Conservation (phyloP, 1,140 invertebrate species). For the Drosophila kepulauana region DNA sequence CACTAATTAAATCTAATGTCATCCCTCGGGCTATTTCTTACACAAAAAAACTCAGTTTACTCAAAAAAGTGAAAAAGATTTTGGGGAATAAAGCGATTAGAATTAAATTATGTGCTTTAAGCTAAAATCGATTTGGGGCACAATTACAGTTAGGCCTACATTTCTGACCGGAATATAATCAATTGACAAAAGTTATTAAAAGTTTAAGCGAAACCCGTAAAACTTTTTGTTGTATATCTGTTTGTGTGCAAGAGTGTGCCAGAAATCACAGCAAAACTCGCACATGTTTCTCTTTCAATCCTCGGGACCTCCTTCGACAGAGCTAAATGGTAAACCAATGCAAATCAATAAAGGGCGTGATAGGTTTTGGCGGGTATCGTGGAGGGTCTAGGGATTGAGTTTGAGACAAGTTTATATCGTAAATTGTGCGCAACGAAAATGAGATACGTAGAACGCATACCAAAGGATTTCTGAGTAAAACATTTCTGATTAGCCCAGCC, state of each 20-base stretch:
- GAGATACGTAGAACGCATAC: slow-evolving; percentile 80
- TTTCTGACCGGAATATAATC: slow-evolving; percentile 58
- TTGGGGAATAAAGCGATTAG: neutral
- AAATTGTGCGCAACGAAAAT: slow-evolving; percentile 82
- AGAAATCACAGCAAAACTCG: slow-evolving; percentile 68
- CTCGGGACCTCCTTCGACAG: slow-evolving; percentile 6
- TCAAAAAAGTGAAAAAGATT: slow-evolving; percentile 15
- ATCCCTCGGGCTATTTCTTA: neutral
- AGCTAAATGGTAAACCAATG: slow-evolving; percentile 76
- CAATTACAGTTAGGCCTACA: slow-evolving; percentile 22
- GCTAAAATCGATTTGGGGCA: slow-evolving; percentile 43
- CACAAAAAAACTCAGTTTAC: neutral
- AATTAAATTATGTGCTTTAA: slow-evolving; percentile 36
- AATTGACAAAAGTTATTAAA: slow-evolving; percentile 83
- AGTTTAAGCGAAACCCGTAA: slow-evolving; percentile 63
- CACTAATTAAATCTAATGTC: slow-evolving; percentile 72
- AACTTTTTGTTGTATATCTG: slow-evolving; percentile 53
- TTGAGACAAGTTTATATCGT: slow-evolving; percentile 70
- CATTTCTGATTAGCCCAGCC: slow-evolving; percentile 76
- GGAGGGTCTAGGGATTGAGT: neutral
- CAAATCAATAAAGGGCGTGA: slow-evolving; percentile 54
- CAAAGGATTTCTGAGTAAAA: slow-evolving; percentile 82
- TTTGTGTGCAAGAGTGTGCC: neutral
- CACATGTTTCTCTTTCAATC: slow-evolving; percentile 38
- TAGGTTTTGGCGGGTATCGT: slow-evolving; percentile 1